Evolutionary conservation across 2,888 invertebrate species (phyloP), one percentile per base, ranked within the genome.

Genomic region (Eupsilia transversa): DNA sequence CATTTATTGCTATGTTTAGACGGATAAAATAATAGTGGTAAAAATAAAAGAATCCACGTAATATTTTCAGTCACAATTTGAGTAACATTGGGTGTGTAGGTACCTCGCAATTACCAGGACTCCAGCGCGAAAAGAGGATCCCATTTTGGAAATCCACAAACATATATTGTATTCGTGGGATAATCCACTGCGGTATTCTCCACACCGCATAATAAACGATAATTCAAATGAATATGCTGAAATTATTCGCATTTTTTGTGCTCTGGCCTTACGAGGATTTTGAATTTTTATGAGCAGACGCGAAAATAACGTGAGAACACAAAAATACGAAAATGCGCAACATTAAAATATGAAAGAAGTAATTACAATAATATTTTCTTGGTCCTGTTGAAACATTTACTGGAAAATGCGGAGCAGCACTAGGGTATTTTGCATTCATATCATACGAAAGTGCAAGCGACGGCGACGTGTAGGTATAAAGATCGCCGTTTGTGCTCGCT

Each of bases 151-250:
- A 73, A 70, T 70, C 78, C 82, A 41, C 71, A 52, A 41, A 69
- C 66, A 74, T 77, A 69, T 60, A 76, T 81, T 72, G 63, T 79
- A 49, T 80, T 66, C 43, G n/a, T 41, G 41, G 57, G 80, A 49
- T 83, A 80, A 86, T 80, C 80, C 75, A 68, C 78, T 82, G 83
- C 85, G 78, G 77, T 41, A 72, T 77, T 54, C 70, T 35, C 76
- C 57, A 72, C 68, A 54, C 77, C 74, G 65, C 66, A 65, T 75
- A 80, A 77, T 83, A 83, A 69, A 71, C 71, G 60, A 80, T 83
- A 83, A 80, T 86, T 80, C 74, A 77, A 80, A 83, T 83, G 74
- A 77, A 77, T 73, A 75, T 64, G 59, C 71, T 59, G 49, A 80
- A 73, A 75, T 77, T 80, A 79, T 79, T 69, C 56, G 27, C 33